These are phyloP conservation scores for Spermophilus dauricus DNA, from an alignment of 2,113 vertebrate genomes.

Conservation along the genomic window DNA sequence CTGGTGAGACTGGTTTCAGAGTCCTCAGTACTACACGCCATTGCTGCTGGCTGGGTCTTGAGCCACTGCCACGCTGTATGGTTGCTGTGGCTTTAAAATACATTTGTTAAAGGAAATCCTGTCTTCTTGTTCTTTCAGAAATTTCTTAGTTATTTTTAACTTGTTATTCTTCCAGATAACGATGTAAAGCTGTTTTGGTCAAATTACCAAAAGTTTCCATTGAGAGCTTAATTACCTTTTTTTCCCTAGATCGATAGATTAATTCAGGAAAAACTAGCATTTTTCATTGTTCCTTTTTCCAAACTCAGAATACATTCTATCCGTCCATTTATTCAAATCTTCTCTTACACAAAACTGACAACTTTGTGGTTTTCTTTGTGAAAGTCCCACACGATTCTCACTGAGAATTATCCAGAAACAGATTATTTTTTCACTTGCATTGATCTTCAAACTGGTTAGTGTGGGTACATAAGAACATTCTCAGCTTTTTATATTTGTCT, in stretches of 20 bases:
- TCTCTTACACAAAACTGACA: slow-evolving; percentile 6
- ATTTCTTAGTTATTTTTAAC: slow-evolving; percentile 67
- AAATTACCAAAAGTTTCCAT: slow-evolving; percentile 62
- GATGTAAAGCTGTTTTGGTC: slow-evolving; percentile 10
- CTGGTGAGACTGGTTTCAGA: background rate
- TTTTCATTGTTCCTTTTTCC: background rate
- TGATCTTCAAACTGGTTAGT: background rate
- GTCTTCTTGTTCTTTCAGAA: slow-evolving; percentile 48
- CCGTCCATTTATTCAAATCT: slow-evolving; percentile 44
- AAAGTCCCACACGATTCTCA: slow-evolving; percentile 12
- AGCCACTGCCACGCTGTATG: background rate
- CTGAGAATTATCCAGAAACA: background rate
- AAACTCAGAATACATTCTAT: background rate
- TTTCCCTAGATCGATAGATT: slow-evolving; percentile 28
- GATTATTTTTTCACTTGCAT: background rate
- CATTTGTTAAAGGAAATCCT: slow-evolving; percentile 3
- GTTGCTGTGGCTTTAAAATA: background rate
- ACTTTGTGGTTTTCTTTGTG: slow-evolving; percentile 30
- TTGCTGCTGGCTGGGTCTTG: accelerated
- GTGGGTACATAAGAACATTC: background rate
- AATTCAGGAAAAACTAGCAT: slow-evolving; percentile 49
- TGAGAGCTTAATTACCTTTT: background rate
- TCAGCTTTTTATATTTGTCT: background rate
- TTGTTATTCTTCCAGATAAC: slow-evolving; percentile 57
- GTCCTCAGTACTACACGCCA: accelerated